Base-by-base conservation (phyloP, 2,113 vertebrate genomes). In the Myanophis thanlyinensis region DNA sequence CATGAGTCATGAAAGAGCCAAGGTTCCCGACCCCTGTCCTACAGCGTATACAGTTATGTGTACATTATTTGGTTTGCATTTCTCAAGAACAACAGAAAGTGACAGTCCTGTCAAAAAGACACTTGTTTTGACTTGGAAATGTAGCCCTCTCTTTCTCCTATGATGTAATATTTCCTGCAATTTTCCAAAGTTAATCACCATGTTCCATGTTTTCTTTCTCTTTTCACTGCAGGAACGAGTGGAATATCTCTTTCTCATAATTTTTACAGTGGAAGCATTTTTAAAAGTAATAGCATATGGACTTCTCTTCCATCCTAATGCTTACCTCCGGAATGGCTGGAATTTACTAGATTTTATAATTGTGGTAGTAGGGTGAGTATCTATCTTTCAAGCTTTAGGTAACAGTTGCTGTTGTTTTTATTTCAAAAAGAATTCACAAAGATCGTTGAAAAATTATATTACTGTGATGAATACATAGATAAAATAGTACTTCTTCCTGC, bases 211-310 rank as follows among this genome's bases (percentile, higher is more conserved):
- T 97, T 86, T 97, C 87, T 96, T 96, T 80, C 0, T 96, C 46
- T 97, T 95, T 97, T 92, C 96, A 94, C 94, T 96, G 80, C 97
- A 99, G 99, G 99, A 99, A 97, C 98, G 98, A 92, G 99, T 99
- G 98, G 99, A 99, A 97, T 99, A 99, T 98, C 98, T 99, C 97
- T 99, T 99, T 97, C 99, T 99, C 98, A 99, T 99, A 97, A 99
- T 99, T 98, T 99, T 99, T 98, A 99, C 99, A 89, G 99, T 99
- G 98, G 99, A 99, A 98, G 99, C 99, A 93, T 99, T 99, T 98
- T 98, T 99, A 97, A 99, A 99, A 98, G 99, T 99, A 96, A 99
- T 99, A 97, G 99, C 99, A 73, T 99, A 99, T 51, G 99, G 99
- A 97, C 98, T 99, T 95, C 99, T 99, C 97, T 99, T 99, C 98